phyloP scores from a whole-genome alignment of 2,888 invertebrate genomes.

The Barypeithes pellucidus region DNA sequence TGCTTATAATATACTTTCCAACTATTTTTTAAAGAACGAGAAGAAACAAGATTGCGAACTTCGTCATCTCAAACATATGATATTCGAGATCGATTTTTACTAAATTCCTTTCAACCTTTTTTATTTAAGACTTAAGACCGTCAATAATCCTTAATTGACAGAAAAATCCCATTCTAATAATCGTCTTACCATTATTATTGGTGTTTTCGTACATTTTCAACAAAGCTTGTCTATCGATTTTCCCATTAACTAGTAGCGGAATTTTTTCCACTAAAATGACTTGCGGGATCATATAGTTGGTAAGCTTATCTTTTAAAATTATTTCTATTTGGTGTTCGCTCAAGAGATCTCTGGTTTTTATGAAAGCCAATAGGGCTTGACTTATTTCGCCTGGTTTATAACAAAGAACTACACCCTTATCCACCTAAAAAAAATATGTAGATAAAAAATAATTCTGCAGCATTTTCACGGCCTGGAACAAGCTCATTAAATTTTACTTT shows the following conservation, averaged over 20 bases:
- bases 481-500: neutral
- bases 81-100: too few relatives aligned
- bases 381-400: constrained; percentile 83
- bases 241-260: constrained; percentile 89
- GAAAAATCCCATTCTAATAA: neutral
- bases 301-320: constrained; percentile 77
- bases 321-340: constrained; percentile 78
- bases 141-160: too few relatives aligned
- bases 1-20: too few relatives aligned
- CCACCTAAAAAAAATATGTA: constrained; percentile 69
- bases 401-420: constrained; percentile 86
- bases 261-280: constrained; percentile 82
- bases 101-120: too few relatives aligned
- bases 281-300: constrained; percentile 88
- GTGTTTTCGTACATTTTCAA: constrained; percentile 83
- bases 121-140: too few relatives aligned
- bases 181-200: constrained; percentile 77
- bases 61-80: too few relatives aligned
- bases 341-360: constrained; percentile 68
- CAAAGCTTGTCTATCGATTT: constrained; percentile 86
- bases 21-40: too few relatives aligned
- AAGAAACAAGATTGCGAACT: too few relatives aligned
- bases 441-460: neutral
- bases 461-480: neutral
- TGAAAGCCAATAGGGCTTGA: constrained; percentile 82